Evolutionary conservation across 2,888 invertebrate genomes (phyloP).

Genomic region (Leptogaster cylindrica): DNA sequence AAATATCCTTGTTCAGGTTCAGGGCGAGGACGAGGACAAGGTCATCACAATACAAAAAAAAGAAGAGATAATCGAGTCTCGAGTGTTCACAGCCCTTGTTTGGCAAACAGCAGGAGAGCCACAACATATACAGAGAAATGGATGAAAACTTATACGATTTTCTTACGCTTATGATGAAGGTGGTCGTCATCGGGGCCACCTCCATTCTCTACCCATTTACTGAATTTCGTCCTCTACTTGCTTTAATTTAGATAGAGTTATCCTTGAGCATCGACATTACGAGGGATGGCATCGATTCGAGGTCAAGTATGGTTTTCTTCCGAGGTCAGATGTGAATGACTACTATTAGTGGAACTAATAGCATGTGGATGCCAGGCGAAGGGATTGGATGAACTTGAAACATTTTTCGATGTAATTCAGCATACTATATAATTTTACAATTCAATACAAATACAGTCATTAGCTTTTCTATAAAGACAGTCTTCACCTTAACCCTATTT

Average conservation of each 20-base stretch:
- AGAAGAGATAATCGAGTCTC: neutral
- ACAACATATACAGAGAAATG: neutral
- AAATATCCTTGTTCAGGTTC: slow-evolving; percentile 27
- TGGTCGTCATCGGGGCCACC: neutral
- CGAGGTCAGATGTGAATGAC: slow-evolving; percentile 38
- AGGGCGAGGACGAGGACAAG: slow-evolving; percentile 31
- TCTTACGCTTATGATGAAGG: neutral
- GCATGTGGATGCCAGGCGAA: neutral
- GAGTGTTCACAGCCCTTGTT: neutral
- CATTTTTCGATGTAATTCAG: no score
- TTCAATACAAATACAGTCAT: neutral
- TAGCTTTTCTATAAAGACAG: no score
- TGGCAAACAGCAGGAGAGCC: slow-evolving; percentile 1
- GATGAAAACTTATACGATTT: no score
- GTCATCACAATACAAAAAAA: neutral
- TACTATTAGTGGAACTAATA: no score
- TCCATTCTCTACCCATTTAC: neutral
- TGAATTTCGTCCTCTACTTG: no score
- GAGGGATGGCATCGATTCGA: slow-evolving; percentile 22
- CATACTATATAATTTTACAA: no score
- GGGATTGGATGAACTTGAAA: neutral
- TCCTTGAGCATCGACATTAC: slow-evolving; percentile 27
- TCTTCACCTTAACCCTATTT: no score
- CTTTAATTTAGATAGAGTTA: slow-evolving; percentile 16
- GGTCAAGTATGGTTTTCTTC: slow-evolving; percentile 8